A percentile compares a stretch with the other conserved stretches of the same genome.
Conservation (phyloP, 2,113 vertebrate genomes). For the Fulmarus glacialis region DNA sequence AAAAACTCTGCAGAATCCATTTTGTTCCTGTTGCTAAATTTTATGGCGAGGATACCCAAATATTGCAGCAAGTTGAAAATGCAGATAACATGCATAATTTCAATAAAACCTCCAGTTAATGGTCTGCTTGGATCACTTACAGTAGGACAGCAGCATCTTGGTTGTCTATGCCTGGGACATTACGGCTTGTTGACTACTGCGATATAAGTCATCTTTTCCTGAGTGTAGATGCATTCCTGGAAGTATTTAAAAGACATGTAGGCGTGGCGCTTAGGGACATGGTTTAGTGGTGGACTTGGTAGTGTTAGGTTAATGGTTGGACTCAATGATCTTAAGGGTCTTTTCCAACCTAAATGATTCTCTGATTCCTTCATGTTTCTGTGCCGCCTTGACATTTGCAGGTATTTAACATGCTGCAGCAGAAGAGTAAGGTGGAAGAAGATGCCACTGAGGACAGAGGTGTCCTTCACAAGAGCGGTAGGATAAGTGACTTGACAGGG, state of each 20-base stretch:
- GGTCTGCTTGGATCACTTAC: background rate
- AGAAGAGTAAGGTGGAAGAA: background rate
- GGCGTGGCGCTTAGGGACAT: background rate
- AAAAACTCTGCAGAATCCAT: background rate
- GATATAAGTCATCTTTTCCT: background rate
- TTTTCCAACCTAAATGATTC: background rate
- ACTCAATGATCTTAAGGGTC: background rate
- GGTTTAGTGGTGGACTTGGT: background rate
- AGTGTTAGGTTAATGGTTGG: background rate
- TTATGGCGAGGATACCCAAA: background rate
- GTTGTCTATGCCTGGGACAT: background rate
- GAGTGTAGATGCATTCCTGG: background rate
- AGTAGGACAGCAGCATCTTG: background rate
- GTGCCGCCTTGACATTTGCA: background rate
- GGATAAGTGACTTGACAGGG: background rate
- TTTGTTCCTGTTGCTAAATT: background rate
- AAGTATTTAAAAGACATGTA: background rate
- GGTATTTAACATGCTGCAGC: background rate
- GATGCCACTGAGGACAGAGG: background rate
- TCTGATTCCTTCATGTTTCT: background rate
- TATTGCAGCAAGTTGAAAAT: background rate
- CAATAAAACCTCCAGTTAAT: accelerated
- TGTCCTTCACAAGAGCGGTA: background rate
- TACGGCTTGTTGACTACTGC: background rate
- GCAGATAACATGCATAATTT: background rate